These are phyloP conservation scores for Octopus bimaculoides DNA, from an alignment of 1,140 invertebrate species.

Conservation along the genomic window DNA sequence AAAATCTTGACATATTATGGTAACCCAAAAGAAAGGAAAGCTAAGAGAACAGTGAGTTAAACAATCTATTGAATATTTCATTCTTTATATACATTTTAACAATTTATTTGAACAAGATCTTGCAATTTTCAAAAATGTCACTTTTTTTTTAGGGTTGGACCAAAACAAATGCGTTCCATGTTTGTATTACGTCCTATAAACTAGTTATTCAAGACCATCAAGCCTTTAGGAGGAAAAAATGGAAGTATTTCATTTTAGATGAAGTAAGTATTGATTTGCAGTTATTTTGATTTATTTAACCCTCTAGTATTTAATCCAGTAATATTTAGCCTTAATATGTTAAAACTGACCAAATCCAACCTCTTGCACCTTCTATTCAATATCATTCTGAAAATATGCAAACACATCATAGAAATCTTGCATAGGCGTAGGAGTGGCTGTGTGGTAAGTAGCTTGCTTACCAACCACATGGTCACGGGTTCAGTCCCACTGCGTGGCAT, in stretches of 20 bases:
- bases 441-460: no score
- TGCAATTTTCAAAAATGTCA: neutral
- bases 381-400: no score
- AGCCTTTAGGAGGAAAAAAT: constrained; percentile 95
- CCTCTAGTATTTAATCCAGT: no score
- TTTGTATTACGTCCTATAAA: constrained; percentile 99
- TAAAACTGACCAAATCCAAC: no score
- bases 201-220: constrained; percentile 98
- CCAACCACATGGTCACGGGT: no score
- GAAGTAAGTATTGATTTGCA: constrained; percentile 61
- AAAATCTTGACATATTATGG: constrained; percentile 99
- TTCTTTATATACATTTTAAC: neutral
- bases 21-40: constrained; percentile 90
- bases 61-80: neutral
- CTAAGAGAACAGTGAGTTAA: constrained; percentile 69
- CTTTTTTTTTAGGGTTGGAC: constrained; percentile 78
- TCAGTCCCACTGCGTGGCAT: no score
- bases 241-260: constrained; percentile 99
- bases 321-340: no score
- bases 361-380: no score
- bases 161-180: constrained; percentile 98
- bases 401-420: no score
- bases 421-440: no score
- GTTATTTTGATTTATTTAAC: no score
- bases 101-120: neutral